Evolutionary conservation across 2,797 vertebrate species (phyloP), one percentile per base, ranked within the genome.

Genomic region (Mormyrus hasselquistii): DNA sequence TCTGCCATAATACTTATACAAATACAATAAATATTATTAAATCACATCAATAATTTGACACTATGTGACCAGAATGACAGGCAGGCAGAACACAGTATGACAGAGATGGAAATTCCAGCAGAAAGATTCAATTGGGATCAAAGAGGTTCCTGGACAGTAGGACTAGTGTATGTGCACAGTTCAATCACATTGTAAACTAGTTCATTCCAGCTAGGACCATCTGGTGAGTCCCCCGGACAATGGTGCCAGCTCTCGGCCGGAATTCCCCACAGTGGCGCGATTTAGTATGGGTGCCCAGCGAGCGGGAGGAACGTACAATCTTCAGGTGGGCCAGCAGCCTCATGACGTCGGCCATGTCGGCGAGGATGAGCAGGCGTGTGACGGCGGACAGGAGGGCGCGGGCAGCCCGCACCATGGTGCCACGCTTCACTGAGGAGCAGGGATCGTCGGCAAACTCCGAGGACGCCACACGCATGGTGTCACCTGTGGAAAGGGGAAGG

Each of bases 281-380:
- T 44, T 83, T 1, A n/a, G 41, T 47, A 16, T 14, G 19, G 79
- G 38, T 47, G 5, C 12, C 41, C 19, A 7, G 87, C 41, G 10
- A 41, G 34, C 69, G 34, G 69, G 14, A 34, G 57, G 90, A 92
- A 94, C 98, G 90, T 96, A 99, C 98, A 50, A 99, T 98, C 96
- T 98, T 99, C 90, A 99, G 97, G 91, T 99, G 99, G 7, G 97
- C 96, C 69, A 99, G 95, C 86, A 99, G 98, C 92, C 98, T 96
- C 98, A 99, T 99, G 95, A 99, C 98, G 0, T 99, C 98, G 0
- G 98, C 98, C 98, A 99, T 99, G 92, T 99, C 98, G 0, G 98
- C 98, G 83, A 99, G 94, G 95, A 99, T 99, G 93, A 99, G 98
- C 73, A 99, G 94, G 85, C 98, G 98, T 0, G 98, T 99, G 90